phyloP scores from a whole-genome alignment of 2,888 invertebrate species.

The Graphium colonna region DNA sequence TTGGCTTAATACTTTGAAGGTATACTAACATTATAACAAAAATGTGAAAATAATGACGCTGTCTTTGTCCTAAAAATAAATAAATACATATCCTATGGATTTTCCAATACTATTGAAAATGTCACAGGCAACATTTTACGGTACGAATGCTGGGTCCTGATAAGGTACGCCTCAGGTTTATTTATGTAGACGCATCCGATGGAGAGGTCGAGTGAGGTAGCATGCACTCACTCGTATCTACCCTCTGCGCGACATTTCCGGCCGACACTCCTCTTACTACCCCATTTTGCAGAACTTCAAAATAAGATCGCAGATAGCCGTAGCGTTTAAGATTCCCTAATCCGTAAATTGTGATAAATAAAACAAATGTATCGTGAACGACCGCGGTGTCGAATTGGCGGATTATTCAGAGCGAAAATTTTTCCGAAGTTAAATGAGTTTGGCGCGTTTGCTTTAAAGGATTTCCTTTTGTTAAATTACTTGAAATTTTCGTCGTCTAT shows the following conservation, averaged over 20 bases:
- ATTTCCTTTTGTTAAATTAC: slow-evolving; percentile 55
- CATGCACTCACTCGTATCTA: slow-evolving; percentile 67
- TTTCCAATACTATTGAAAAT: not conserved
- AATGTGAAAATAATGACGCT: too few relatives aligned
- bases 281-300: slow-evolving; percentile 1
- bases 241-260: slow-evolving; percentile 68
- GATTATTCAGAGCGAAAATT: slow-evolving; percentile 63
- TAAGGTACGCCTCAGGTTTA: slow-evolving; percentile 64
- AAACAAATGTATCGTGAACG: slow-evolving; percentile 68
- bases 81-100: too few relatives aligned
- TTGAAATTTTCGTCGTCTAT: not conserved
- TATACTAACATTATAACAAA: too few relatives aligned
- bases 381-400: slow-evolving; percentile 62
- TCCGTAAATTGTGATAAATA: slow-evolving; percentile 60
- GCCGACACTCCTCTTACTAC: slow-evolving; percentile 11
- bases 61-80: too few relatives aligned
- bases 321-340: slow-evolving; percentile 46
- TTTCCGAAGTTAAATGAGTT: slow-evolving; percentile 78
- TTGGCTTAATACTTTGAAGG: too few relatives aligned
- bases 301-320: slow-evolving; percentile 30
- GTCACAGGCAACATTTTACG: not conserved
- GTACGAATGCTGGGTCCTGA: slow-evolving; percentile 49
- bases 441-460: slow-evolving; percentile 56
- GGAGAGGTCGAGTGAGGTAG: slow-evolving; percentile 62
- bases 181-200: slow-evolving; percentile 77